Base-by-base conservation (phyloP, 1,140 invertebrate species). In the Geopemphigus sp. region DNA sequence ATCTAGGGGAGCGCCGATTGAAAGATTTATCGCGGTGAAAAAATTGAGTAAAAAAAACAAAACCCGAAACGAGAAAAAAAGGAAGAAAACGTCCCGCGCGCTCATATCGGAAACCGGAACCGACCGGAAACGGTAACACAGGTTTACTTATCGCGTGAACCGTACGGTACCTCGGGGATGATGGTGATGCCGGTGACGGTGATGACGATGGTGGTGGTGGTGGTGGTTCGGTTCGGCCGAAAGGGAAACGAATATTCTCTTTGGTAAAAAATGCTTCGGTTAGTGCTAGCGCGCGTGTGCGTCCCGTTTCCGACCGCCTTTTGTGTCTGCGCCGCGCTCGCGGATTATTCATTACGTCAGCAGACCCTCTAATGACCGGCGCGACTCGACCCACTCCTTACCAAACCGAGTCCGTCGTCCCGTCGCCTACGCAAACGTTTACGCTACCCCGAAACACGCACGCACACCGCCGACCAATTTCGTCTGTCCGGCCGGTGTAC, bases 291-390 rank as follows among this genome's bases (percentile, higher is more conserved):
- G 29, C 19, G 70, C 29, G 70, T 11, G 22, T 24, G 24, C 14
- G 22, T 70, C 11, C 39, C 72, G n/a, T 74, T 74, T 39, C 19
- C 26, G 5, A 32, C 19, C 72, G 26, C 72, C 26, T 11, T 74
- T 74, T 73, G 70, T 24, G 50, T n/a, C 17, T 22, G 26, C n/a
- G 12, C 39, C 54, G 8, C 57, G n/a, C n/a, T n/a, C 32, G 1
- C 72, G n/a, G 54, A 59, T 39, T 76, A 59, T 76, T 59, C 54
- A 39, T 59, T 59, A 76, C n/a, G 72, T 76, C 54, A 76, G 54
- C 53, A 45, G 15, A 76, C 56, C n/a, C 32, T 59, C 39, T 76
- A 76, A 76, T 76, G 54, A n/a, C 54, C 32, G 29, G 6, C 26
- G n/a, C 70, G 14, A 14, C 10, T 47, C n/a, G n/a, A n/a, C n/a